Base-by-base conservation (phyloP, 2,113 vertebrate species). In the Neopipo cinnamomea region DNA sequence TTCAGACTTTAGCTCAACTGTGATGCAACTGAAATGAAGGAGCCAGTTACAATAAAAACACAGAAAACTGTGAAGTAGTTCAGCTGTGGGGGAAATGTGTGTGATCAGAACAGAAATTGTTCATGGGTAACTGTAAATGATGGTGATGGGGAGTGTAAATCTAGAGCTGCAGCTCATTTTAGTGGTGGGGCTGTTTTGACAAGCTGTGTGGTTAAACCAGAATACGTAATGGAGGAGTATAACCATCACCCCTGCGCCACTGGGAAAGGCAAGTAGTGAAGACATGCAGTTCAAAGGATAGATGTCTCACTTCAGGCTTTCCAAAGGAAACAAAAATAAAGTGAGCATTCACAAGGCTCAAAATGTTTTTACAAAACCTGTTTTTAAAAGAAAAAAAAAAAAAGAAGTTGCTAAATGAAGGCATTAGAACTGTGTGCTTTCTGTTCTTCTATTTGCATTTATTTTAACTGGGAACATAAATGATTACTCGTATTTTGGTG, bases 241-340 rank as follows among this genome's bases (percentile, higher is more conserved):
- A 78, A 75, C 71, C 63, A 37, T 83, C 46, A 37, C 33, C 82
- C 47, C 61, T 14, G 12, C 50, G 73, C 76, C 49, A 12, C 83
- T 70, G 95, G 73, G 88, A 95, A 87, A 78, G 68, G 73, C 66
- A 53, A 77, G 61, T 9, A 95, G 83, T 22, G 61, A 89, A 89
- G 93, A 94, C 53, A 41, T 46, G 35, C 22, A 47, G n/a, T 86
- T 68, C 39, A 55, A 75, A 85, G 92, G 85, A 73, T 44, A 75
- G 76, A 82, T 39, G 47, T 81, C 91, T 84, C 68, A 37, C 46
- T 63, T 85, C 25, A 66, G 41, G 35, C 81, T 79, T 91, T 92
- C 76, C 92, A 96, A 95, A 61, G 65, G 86, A 94, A 94, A 93
- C 44, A 89, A 59, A 82, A 92, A 75, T 81, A 82, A 94, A 93